Evolutionary conservation across 2,888 invertebrate species (phyloP), one percentile per base, ranked within the genome.

Genomic region (Rhingia rostrata): DNA sequence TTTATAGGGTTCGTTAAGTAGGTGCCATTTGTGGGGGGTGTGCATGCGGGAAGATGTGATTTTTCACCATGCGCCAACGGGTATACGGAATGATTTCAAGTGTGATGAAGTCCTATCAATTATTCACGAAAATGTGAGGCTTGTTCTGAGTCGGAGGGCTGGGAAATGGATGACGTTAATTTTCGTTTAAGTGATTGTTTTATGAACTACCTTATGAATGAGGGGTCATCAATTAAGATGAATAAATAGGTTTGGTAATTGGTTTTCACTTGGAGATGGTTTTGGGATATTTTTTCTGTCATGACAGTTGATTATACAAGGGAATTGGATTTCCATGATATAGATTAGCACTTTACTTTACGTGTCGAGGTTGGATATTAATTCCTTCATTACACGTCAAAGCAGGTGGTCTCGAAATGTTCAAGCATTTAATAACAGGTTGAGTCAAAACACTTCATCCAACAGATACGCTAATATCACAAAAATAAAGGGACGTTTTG

Each of bases 1-100:
- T 84, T 84, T 80, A 84, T 84, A 75, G 70, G 84, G 64, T 56
- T 80, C 70, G 84, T 80, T 80, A 84, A 84, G 80, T 84, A 80
- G 84, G 80, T 74, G 84, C 75, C 70, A 80, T 84, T 74, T 67
- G 72, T 33, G 61, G 73, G 73, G 37, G 9, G 41, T n/a, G 41
- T 12, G 9, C 7, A 9, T 37, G 69, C n/a, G 37, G 63, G 32
- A 53, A 63, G 78, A 73, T 78, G 73, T 69, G 83, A 83, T 78
- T 83, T 82, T 79, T 79, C 67, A 35, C 9, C 30, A 47, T 7
- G 43, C 22, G 37, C 60, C 56, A 54, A 39, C 41, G 58, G 22
- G 22, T 22, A 22, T 22, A 51, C 51, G 47, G 60, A 66, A 77
- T 64, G 75, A 69, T 75, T 51, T 33, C 35, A 56, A 63, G 63